Percentiles rank a stretch among this genome's conserved stretches.
These are phyloP conservation scores for Leptoclinus maculatus DNA, from an alignment of 2,797 vertebrate species.

Conservation along the genomic window DNA sequence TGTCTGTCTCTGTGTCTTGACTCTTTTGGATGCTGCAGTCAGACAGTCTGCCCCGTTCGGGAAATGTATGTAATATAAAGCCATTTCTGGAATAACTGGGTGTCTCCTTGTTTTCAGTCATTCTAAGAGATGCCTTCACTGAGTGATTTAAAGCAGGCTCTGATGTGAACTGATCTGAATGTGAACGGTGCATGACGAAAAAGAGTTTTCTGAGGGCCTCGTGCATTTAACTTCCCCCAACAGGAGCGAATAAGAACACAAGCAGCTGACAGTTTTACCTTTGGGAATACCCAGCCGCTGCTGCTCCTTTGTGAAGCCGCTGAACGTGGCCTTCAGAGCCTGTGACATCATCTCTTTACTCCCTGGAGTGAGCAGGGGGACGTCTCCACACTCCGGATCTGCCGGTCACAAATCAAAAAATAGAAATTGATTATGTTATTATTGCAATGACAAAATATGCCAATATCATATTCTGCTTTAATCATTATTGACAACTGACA, in stretches of 20 bases:
- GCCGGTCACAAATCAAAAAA: constrained; percentile 56
- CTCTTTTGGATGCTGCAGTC: constrained; percentile 39
- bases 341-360: constrained; percentile 99
- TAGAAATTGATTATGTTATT: constrained; percentile 4
- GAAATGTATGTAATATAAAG: constrained; percentile 36
- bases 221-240: constrained; percentile 25
- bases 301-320: constrained; percentile 97
- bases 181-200: constrained; percentile 1
- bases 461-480: background rate
- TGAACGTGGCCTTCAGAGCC: constrained; percentile 97
- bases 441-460: constrained; percentile 5
- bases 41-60: constrained; percentile 35
- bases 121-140: constrained; percentile 27
- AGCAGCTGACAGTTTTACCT: constrained; percentile 81
- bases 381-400: constrained; percentile 98
- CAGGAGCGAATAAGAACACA: constrained; percentile 1
- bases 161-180: constrained; percentile 1
- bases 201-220: background rate
- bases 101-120: constrained; percentile 28
- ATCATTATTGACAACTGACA: constrained; percentile 17
- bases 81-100: constrained; percentile 36
- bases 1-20: no score
- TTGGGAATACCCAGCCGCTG: constrained; percentile 96
- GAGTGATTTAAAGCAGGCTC: constrained; percentile 19
- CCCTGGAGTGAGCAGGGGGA: constrained; percentile 95